Conservation (phyloP, 2,888 invertebrate species). For the Ommatoiulus sabulosus region DNA sequence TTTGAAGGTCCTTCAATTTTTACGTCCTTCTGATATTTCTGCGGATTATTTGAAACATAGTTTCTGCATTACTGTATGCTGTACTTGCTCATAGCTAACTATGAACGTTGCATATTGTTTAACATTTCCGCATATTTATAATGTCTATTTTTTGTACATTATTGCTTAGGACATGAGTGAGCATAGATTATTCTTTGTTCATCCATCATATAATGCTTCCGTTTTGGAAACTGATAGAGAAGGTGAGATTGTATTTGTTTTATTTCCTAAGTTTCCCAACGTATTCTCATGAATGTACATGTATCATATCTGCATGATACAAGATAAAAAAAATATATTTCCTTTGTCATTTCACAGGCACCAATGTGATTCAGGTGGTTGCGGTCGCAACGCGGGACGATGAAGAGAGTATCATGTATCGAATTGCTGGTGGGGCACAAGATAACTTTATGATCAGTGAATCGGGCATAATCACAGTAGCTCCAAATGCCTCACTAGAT, state of each 20-base stretch:
- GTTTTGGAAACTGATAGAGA: slow-evolving; percentile 76
- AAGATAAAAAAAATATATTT: not conserved
- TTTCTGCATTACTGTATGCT: too few species aligned
- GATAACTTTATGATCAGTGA: slow-evolving; percentile 80
- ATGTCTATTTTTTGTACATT: not conserved
- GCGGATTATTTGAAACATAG: too few species aligned
- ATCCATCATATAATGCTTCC: slow-evolving; percentile 78
- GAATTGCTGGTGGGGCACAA: slow-evolving; percentile 79
- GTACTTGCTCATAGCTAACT: too few species aligned
- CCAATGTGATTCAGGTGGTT: slow-evolving; percentile 77
- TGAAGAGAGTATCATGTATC: slow-evolving; percentile 74
- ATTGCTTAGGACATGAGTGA: slow-evolving; percentile 64
- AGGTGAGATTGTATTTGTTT: slow-evolving; percentile 57
- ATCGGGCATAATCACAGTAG: slow-evolving; percentile 65
- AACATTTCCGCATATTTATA: too few species aligned
- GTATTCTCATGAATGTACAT: too few species aligned
- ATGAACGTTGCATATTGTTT: too few species aligned
- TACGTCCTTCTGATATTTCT: too few species aligned
- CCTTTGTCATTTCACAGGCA: slow-evolving; percentile 68
- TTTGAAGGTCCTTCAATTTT: too few species aligned
- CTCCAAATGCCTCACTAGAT: slow-evolving; percentile 77
- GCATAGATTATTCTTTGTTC: slow-evolving; percentile 73
- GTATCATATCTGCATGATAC: too few species aligned
- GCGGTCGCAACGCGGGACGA: slow-evolving; percentile 85
- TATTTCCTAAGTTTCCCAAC: not conserved